Percentiles rank a stretch among this genome's conserved stretches.
Evolutionary conservation across 2,113 vertebrate genomes (phyloP).

Genomic region (Corydoras maculifer): DNA sequence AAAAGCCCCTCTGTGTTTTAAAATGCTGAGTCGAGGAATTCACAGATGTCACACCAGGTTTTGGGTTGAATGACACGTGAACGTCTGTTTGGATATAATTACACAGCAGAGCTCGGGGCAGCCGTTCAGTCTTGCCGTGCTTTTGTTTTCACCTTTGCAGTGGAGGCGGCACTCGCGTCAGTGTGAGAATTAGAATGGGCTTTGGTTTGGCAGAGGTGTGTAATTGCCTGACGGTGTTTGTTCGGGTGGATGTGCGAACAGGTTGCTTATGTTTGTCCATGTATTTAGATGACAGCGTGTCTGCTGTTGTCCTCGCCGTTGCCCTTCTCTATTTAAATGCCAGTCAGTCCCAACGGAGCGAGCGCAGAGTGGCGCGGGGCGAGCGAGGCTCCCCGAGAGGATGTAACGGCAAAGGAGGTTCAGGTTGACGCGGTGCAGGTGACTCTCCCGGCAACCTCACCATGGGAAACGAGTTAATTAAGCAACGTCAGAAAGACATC

Average conservation of each 20-base stretch:
- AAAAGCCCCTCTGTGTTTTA: too few species aligned
- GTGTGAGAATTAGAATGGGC: background rate
- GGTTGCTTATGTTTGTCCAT: conserved; percentile 8
- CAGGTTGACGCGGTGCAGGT: conserved; percentile 61
- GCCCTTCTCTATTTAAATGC: conserved; percentile 54
- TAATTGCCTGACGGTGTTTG: conserved; percentile 18
- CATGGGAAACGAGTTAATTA: conserved; percentile 69
- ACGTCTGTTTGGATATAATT: background rate
- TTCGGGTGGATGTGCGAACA: conserved; percentile 14
- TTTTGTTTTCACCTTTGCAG: background rate
- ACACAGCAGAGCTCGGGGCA: background rate
- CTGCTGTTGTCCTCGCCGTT: conserved; percentile 52
- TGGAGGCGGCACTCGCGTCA: background rate
- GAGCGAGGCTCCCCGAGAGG: conserved; percentile 48
- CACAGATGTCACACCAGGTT: too few species aligned
- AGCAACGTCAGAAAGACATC: conserved; percentile 61
- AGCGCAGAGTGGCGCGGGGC: conserved; percentile 53
- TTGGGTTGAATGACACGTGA: too few species aligned
- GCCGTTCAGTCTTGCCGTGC: background rate
- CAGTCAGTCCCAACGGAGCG: conserved; percentile 54
- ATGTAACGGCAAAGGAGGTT: conserved; percentile 50
- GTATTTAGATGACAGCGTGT: conserved; percentile 42
- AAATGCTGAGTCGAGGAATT: too few species aligned
- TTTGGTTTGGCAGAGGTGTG: conserved; percentile 13
- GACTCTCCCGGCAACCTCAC: conserved; percentile 46